Evolutionary conservation across 2,888 invertebrate genomes (phyloP).

Genomic region (Dicyrtoma fusca): DNA sequence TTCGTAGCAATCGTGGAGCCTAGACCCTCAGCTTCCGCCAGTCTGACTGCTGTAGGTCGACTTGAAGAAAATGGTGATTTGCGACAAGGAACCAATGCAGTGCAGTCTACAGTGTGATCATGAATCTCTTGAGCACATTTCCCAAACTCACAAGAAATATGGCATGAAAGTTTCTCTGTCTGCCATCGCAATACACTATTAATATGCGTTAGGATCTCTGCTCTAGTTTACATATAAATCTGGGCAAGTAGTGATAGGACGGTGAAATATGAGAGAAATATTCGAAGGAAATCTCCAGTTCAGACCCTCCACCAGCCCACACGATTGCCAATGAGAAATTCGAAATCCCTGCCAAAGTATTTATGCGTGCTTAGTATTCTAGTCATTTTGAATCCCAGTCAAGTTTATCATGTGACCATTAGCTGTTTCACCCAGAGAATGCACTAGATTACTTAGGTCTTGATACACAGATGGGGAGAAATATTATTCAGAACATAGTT

Average conservation of each 20-base stretch:
- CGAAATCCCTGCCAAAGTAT: not conserved
- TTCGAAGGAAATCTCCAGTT: too few relatives aligned
- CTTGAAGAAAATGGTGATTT: conserved; percentile 23
- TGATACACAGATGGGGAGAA: too few relatives aligned
- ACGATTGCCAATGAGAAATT: not conserved
- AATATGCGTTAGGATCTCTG: not conserved
- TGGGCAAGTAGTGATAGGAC: too few relatives aligned
- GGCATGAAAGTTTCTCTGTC: conserved; percentile 12
- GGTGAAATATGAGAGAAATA: too few relatives aligned
- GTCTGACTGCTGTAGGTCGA: not conserved
- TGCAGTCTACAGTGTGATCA: conserved; percentile 16
- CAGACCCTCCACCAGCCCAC: too few relatives aligned
- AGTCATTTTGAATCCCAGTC: not conserved
- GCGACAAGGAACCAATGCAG: conserved; percentile 14
- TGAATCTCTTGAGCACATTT: conserved; percentile 26
- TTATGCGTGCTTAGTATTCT: not conserved
- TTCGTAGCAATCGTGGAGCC: not conserved
- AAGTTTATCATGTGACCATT: not conserved
- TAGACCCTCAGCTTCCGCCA: not conserved
- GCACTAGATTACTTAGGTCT: too few relatives aligned
- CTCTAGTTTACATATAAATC: too few relatives aligned
- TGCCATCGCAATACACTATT: conserved; percentile 1
- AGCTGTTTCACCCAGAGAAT: too few relatives aligned
- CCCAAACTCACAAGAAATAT: conserved; percentile 12
- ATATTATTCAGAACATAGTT: not conserved